These are phyloP conservation scores for Tipula vernalis DNA, from an alignment of 2,888 invertebrate genomes.

Conservation along the genomic window DNA sequence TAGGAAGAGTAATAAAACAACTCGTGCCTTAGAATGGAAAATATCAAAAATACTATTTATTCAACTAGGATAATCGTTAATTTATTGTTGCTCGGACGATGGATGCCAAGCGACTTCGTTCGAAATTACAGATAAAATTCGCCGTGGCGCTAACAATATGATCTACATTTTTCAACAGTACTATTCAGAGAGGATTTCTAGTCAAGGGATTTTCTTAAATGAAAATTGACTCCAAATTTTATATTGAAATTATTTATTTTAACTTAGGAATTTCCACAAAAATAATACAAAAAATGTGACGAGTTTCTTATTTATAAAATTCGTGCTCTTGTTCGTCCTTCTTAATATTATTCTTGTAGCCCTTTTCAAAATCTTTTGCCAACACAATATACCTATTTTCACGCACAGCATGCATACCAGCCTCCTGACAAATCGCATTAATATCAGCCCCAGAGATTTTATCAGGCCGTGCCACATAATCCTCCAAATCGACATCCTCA, in stretches of 20 bases:
- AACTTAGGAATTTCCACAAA: background rate
- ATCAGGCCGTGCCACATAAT: constrained; percentile 97
- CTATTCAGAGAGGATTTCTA: background rate
- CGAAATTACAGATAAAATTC: too few species aligned
- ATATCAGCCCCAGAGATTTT: constrained; percentile 99
- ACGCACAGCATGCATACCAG: constrained; percentile 98
- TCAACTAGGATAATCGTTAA: too few species aligned
- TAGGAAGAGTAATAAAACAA: too few species aligned
- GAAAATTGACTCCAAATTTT: background rate
- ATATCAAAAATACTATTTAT: too few species aligned
- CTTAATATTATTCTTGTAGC: constrained; percentile 98
- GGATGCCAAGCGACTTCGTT: too few species aligned
- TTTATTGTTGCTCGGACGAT: too few species aligned
- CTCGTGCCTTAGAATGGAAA: too few species aligned
- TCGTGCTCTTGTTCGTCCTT: constrained; percentile 99
- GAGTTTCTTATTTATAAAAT: constrained; percentile 84
- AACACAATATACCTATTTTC: constrained; percentile 98
- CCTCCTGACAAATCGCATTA: constrained; percentile 99
- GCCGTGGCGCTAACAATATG: too few species aligned
- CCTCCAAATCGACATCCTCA: constrained; percentile 97
- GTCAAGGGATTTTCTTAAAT: too few species aligned
- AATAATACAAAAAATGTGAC: background rate
- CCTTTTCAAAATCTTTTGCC: constrained; percentile 98
- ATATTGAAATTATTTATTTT: background rate
- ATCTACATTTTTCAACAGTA: too few species aligned